phyloP scores from a whole-genome alignment of 2,113 vertebrate species.

The Cichladusa arquata region DNA sequence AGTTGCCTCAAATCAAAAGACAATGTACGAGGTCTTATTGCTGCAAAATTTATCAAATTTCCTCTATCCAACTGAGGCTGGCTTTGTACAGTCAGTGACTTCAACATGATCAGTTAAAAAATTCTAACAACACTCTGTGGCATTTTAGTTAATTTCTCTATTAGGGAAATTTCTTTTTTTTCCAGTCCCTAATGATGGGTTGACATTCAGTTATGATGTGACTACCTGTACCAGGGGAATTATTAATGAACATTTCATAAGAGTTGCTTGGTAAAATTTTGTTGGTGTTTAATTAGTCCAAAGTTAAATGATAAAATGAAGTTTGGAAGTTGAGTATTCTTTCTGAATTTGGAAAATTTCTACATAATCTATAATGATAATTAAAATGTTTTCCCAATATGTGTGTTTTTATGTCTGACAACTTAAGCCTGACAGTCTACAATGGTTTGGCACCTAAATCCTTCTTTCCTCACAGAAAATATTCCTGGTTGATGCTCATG shows the following conservation, averaged over 20 bases:
- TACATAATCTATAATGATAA: neutral
- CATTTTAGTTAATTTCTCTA: constrained; percentile 45
- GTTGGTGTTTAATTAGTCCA: neutral
- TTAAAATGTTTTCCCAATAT: neutral
- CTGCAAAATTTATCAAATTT: neutral
- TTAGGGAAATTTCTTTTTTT: constrained; percentile 9
- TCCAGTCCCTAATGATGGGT: neutral
- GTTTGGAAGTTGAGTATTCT: neutral
- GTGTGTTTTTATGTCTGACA: neutral
- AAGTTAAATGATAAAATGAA: neutral
- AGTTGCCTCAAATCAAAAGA: neutral
- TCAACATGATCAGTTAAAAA: neutral
- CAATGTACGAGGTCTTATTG: neutral
- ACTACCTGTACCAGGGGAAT: constrained; percentile 15
- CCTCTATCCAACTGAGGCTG: neutral
- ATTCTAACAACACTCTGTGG: neutral
- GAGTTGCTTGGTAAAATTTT: neutral
- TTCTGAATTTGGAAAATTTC: neutral
- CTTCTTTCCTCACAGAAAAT: neutral
- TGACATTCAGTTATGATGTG: constrained; percentile 41
- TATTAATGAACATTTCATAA: constrained; percentile 11
- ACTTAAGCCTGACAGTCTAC: neutral
- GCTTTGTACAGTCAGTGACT: neutral
- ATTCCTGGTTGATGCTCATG: neutral
- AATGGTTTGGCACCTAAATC: neutral